phyloP scores from a whole-genome alignment of 64 coral and sea anemone species.

The Exaiptasia diaphana region DNA sequence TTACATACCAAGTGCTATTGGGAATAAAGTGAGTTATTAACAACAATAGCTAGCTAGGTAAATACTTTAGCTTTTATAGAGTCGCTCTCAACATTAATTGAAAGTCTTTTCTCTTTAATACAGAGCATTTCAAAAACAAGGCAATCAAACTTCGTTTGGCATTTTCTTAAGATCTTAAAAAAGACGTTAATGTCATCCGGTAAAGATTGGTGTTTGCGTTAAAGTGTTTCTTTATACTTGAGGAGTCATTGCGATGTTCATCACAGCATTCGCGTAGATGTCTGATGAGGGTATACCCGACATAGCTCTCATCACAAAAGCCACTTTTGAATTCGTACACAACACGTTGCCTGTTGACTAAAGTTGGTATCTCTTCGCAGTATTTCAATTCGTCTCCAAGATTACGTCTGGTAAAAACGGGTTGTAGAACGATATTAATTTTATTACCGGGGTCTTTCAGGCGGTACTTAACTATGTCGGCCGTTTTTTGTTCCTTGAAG shows the following conservation, averaged over 20 bases:
- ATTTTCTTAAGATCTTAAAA: no score
- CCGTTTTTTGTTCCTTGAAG: neutral
- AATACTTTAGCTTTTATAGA: no score
- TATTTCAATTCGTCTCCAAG: neutral
- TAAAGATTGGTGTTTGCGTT: no score
- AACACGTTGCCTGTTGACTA: constrained; percentile 3
- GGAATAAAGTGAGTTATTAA: no score
- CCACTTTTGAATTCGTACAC: constrained; percentile 8
- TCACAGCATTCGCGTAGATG: constrained; percentile 37
- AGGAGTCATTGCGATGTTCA: neutral
- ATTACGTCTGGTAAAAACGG: neutral
- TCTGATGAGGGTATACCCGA: neutral
- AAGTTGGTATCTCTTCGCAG: neutral
- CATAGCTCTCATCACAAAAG: constrained; percentile 16
- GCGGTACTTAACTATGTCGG: neutral
- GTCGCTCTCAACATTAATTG: no score
- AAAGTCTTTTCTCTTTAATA: no score
- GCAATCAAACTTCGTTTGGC: no score
- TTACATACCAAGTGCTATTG: no score
- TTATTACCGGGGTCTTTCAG: neutral
- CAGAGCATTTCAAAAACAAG: no score
- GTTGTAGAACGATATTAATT: neutral
- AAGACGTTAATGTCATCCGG: no score
- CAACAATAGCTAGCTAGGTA: no score
- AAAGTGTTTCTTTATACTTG: constrained; percentile 18